Conservation (phyloP, 2,113 vertebrate species). For the Helogale parvula region DNA sequence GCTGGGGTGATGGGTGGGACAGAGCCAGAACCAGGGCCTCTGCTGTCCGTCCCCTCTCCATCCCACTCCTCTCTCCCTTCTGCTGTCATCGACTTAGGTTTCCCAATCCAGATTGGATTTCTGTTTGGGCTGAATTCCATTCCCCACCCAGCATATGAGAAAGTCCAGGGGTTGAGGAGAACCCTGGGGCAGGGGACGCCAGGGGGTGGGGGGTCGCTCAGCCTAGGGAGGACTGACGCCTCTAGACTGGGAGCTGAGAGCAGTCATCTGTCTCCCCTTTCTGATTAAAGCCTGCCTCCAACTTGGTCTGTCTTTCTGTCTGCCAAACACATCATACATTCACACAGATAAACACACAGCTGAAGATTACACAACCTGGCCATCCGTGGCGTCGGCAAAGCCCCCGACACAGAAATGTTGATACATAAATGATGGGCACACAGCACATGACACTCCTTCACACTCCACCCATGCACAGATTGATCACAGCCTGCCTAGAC, state of each 20-base stretch:
- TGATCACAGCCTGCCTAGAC: slow-evolving; percentile 68
- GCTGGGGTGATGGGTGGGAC: background rate
- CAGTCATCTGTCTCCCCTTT: slow-evolving; percentile 31
- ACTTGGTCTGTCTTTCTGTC: slow-evolving; percentile 69
- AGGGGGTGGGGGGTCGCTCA: background rate
- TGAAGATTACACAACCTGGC: slow-evolving; percentile 74
- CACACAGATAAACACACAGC: slow-evolving; percentile 75
- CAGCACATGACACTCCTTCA: slow-evolving; percentile 63
- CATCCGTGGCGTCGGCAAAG: slow-evolving; percentile 49
- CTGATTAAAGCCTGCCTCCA: slow-evolving; percentile 67
- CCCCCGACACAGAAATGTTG: slow-evolving; percentile 69
- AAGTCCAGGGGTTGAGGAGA: slow-evolving; percentile 33
- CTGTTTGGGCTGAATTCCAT: slow-evolving; percentile 72
- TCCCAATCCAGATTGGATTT: slow-evolving; percentile 74
- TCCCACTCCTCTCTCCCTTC: slow-evolving; percentile 37
- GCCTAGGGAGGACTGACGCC: background rate
- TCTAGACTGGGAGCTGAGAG: background rate
- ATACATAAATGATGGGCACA: slow-evolving; percentile 64
- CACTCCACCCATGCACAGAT: slow-evolving; percentile 68
- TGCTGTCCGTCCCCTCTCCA: background rate
- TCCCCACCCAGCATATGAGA: slow-evolving; percentile 55
- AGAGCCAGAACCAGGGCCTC: background rate
- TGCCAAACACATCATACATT: slow-evolving; percentile 67
- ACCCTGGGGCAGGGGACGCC: background rate
- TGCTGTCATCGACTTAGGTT: slow-evolving; percentile 69